These are phyloP conservation scores for Pachypeltis micranthus DNA, from an alignment of 1,140 invertebrate genomes.

Conservation along the genomic window DNA sequence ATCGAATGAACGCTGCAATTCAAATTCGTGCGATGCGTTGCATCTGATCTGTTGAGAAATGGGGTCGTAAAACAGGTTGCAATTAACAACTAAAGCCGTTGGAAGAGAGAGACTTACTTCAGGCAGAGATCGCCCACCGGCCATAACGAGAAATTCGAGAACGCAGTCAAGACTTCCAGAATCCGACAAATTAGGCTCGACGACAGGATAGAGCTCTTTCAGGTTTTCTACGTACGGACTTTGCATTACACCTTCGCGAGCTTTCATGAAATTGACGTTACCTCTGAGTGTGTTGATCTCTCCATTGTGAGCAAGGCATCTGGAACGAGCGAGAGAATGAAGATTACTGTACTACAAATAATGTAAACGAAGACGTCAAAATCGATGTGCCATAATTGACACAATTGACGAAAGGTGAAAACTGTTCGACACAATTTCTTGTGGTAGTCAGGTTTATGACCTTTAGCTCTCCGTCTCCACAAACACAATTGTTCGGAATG, in stretches of 20 bases:
- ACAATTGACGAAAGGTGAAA: background rate
- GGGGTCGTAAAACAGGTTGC: too few species aligned
- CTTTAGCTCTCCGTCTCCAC: too few species aligned
- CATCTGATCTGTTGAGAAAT: too few species aligned
- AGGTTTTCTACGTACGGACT: constrained; percentile 68
- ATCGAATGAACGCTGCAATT: too few species aligned
- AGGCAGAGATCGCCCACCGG: constrained; percentile 76
- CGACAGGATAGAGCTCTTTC: constrained; percentile 87
- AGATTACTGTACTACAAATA: constrained; percentile 4
- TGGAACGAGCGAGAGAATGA: constrained; percentile 39
- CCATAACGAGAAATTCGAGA: constrained; percentile 90
- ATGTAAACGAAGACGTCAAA: background rate
- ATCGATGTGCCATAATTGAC: too few species aligned
- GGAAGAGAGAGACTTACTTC: constrained; percentile 46
- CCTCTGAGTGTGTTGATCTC: constrained; percentile 98
- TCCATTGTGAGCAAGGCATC: constrained; percentile 94
- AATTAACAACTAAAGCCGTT: constrained; percentile 9
- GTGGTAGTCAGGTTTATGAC: too few species aligned
- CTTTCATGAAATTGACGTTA: constrained; percentile 97
- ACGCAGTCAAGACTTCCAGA: constrained; percentile 96
- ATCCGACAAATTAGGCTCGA: constrained; percentile 94
- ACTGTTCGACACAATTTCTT: too few species aligned
- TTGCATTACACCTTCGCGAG: constrained; percentile 95
- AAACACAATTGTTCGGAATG: too few species aligned
- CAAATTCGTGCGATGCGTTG: too few species aligned